These are phyloP conservation scores for Leucopsar rothschildi DNA, from an alignment of 2,113 vertebrate genomes.

Conservation along the genomic window DNA sequence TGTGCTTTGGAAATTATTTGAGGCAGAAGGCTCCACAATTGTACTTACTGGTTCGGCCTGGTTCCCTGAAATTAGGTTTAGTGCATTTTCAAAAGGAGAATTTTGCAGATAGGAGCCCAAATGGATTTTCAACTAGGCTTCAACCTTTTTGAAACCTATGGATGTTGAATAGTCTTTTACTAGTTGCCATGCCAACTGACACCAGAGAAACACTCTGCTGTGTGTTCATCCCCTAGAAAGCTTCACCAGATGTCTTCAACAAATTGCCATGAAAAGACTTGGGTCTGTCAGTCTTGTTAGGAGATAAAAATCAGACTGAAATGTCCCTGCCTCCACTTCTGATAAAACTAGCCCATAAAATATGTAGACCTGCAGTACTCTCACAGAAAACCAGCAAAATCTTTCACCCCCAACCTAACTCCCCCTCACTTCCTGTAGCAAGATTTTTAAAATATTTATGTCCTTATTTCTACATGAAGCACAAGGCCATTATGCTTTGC, in stretches of 20 bases:
- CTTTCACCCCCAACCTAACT: slow-evolving; percentile 47
- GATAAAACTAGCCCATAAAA: slow-evolving; percentile 80
- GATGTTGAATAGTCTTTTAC: slow-evolving; percentile 94
- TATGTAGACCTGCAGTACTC: slow-evolving; percentile 73
- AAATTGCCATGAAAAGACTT: slow-evolving; percentile 97
- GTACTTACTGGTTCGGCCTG: slow-evolving; percentile 61
- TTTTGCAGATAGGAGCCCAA: slow-evolving; percentile 90
- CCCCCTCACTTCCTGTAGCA: slow-evolving; percentile 73
- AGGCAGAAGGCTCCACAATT: slow-evolving; percentile 64
- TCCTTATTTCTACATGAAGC: slow-evolving; percentile 84
- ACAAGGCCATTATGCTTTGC: slow-evolving; percentile 81
- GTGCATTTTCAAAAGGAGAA: slow-evolving; percentile 72
- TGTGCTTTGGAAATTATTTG: slow-evolving; percentile 73
- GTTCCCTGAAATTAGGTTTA: slow-evolving; percentile 68
- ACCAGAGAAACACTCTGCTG: slow-evolving; percentile 90
- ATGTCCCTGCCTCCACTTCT: slow-evolving; percentile 74
- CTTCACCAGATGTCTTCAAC: slow-evolving; percentile 99
- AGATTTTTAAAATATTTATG: slow-evolving; percentile 92
- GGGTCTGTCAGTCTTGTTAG: slow-evolving; percentile 87
- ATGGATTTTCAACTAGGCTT: slow-evolving; percentile 98
- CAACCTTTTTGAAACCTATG: slow-evolving; percentile 90
- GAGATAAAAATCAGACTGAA: slow-evolving; percentile 90
- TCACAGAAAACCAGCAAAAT: slow-evolving; percentile 71
- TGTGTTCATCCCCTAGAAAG: slow-evolving; percentile 88
- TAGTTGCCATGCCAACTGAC: slow-evolving; percentile 98